phyloP scores from a whole-genome alignment of 2,113 vertebrate species.

The Eptesicus fuscus region DNA sequence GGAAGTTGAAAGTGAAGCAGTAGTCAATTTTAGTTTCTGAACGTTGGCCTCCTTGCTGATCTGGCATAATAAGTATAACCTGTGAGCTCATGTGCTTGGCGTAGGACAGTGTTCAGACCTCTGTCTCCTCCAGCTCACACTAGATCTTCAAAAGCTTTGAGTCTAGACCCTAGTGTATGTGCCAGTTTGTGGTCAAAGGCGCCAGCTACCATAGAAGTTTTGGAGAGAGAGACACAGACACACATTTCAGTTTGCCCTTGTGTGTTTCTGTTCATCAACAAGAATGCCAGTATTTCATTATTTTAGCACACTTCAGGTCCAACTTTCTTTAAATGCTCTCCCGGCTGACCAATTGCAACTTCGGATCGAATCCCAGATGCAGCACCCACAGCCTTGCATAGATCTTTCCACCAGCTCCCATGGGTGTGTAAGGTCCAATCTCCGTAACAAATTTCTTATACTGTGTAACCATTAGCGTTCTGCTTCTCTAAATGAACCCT shows the following conservation, averaged over 20 bases:
- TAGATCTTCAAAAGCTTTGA: background rate
- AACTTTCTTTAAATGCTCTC: background rate
- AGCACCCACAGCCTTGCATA: background rate
- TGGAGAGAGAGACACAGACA: background rate
- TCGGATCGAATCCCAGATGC: rapidly evolving
- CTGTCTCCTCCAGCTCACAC: background rate
- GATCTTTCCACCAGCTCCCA: background rate
- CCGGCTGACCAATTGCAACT: background rate
- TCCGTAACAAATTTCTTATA: background rate
- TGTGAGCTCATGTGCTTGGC: background rate
- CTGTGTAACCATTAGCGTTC: background rate
- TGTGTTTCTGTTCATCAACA: background rate
- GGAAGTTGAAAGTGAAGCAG: background rate
- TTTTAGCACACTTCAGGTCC: background rate
- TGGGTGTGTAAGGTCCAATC: background rate
- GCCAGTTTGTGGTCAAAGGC: background rate
- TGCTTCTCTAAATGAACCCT: background rate
- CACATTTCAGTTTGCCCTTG: background rate
- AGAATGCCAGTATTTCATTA: background rate
- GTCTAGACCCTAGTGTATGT: background rate
- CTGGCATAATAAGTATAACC: background rate
- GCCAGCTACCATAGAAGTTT: background rate
- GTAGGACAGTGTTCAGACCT: background rate
- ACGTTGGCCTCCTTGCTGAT: background rate
- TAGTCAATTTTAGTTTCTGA: background rate